Base-by-base conservation (phyloP, 2,797 vertebrate species). In the Phoxinus dragarum region DNA sequence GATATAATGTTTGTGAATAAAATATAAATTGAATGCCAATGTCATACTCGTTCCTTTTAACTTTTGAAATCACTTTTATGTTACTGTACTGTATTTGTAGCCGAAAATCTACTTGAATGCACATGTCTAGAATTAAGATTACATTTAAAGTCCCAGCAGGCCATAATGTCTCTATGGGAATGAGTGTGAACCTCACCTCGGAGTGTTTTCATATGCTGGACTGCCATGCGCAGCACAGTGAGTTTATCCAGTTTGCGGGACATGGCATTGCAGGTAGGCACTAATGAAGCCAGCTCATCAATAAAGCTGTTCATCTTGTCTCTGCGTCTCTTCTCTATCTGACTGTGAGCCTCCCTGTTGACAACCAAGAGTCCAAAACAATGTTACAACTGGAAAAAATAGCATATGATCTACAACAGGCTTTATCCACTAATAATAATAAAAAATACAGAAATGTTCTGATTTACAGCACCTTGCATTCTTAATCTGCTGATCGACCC, bases 251-350 rank as follows among this genome's bases (percentile, higher is more conserved):
- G 93, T 88, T 99, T 99, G 86, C 98, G 95, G 66, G 98, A 99
- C 97, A 99, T 99, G 23, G 98, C 98, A 0, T 97, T 99, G 88
- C 98, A 99, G 0, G 97, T 99, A 79, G 98, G 98, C 81, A 99
- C 98, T 92, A 99, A 92, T 3, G 98, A 98, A 1, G 98, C 98
- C 92, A 99, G 93, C 88, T 99, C 98, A 2, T 99, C 98, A 10
- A 99, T 99, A 90, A 98, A 99, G 88, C 97, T 98, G 95, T 99
- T 99, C 98, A 99, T 99, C 92, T 98, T 99, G 92, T 99, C 98
- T 91, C 98, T 92, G 7, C 97, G 96, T 11, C 98, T 93, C 92
- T 99, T 98, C 93, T 99, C 98, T 3, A 98, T 98, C 92, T 99
- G 98, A 90, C 98, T 99, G 87, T 99, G 98, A 89, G 98, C 98